Conservation (phyloP, 1,140 invertebrate genomes). For the Portunus trituberculatus region DNA sequence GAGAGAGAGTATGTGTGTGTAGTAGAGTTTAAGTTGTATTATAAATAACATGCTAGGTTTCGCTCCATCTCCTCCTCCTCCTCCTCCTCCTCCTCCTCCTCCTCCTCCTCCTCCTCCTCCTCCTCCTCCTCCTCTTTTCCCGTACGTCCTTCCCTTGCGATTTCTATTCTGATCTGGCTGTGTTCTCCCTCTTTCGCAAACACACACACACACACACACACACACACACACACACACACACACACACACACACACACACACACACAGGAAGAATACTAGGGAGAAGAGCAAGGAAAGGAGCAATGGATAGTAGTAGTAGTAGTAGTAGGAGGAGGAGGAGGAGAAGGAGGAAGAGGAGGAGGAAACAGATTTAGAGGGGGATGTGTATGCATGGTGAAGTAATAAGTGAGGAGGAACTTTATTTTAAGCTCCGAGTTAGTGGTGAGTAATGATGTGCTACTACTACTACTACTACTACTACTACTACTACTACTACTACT, state of each 20-base stretch:
- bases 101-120: neutral
- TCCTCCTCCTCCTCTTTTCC: neutral
- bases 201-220: constrained; percentile 14
- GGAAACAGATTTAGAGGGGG: neutral
- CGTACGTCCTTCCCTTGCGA: neutral
- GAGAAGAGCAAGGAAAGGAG: neutral
- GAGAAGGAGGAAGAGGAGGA: neutral
- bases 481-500: constrained; percentile 2
- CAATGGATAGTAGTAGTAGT: neutral
- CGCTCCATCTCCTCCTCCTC: neutral
- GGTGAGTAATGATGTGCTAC: neutral
- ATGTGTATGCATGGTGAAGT: neutral
- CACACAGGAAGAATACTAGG: neutral
- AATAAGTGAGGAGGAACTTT: neutral
- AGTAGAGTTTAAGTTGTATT: neutral
- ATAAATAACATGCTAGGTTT: too few relatives aligned
- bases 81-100: neutral
- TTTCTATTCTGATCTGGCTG: neutral
- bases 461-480: too few relatives aligned
- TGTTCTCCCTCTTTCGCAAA: neutral
- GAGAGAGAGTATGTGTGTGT: neutral
- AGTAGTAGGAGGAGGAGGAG: neutral
- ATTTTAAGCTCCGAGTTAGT: too few relatives aligned
- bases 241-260: constrained; percentile 20
- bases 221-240: constrained; percentile 20